Conservation (phyloP, 2,113 vertebrate genomes). For the Leucosticte australis region DNA sequence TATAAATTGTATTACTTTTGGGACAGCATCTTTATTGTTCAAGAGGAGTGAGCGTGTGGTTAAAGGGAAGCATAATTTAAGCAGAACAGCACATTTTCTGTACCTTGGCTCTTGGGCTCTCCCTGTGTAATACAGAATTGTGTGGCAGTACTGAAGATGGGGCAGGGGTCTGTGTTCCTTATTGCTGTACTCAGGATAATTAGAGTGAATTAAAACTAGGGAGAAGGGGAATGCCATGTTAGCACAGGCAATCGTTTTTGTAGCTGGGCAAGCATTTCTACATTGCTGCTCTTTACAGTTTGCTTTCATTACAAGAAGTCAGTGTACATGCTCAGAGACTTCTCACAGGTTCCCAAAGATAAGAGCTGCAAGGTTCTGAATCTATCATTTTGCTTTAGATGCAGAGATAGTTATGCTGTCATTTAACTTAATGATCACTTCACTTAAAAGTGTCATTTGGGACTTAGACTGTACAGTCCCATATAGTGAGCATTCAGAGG, state of each 20-base stretch:
- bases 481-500: not conserved
- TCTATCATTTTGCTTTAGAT: not conserved
- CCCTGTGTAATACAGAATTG: not conserved
- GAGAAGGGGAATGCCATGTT: not conserved
- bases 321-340: not conserved
- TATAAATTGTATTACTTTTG: not conserved
- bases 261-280: not conserved
- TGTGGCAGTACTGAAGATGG: rapidly evolving
- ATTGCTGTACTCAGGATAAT: not conserved
- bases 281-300: not conserved
- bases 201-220: not conserved
- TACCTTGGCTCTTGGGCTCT: not conserved
- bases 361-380: not conserved
- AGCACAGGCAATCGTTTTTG: not conserved
- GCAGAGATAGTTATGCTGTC: not conserved
- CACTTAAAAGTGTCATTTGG: not conserved
- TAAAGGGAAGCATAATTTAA: not conserved
- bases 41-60: not conserved
- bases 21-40: not conserved
- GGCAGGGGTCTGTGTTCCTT: not conserved
- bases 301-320: not conserved
- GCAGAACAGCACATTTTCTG: not conserved
- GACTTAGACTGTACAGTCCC: not conserved
- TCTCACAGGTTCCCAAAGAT: not conserved
- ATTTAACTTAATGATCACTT: not conserved